These are phyloP conservation scores for Progne subis DNA, from an alignment of 2,113 vertebrate species.

Conservation along the genomic window DNA sequence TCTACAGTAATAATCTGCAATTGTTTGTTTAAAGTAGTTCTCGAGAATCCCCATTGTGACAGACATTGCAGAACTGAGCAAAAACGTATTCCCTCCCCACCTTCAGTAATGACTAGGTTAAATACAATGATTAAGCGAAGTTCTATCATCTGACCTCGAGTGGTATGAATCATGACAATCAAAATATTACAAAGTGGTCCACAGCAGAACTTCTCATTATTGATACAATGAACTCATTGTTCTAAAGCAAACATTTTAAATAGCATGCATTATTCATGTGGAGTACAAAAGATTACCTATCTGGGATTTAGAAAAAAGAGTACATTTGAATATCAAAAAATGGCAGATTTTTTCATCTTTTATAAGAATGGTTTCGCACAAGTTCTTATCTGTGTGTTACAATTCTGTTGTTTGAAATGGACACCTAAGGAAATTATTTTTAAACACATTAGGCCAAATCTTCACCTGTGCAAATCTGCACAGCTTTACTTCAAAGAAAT, in stretches of 20 bases:
- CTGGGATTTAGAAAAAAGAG: background rate
- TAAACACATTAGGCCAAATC: background rate
- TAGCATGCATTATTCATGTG: background rate
- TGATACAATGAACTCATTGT: background rate
- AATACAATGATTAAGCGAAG: background rate
- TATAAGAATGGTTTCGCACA: background rate
- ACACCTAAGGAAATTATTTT: background rate
- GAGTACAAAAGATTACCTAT: background rate
- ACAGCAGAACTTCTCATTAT: background rate
- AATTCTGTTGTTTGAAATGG: background rate
- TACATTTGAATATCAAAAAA: conserved; percentile 4
- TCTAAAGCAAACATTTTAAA: conserved; percentile 44
- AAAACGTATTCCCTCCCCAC: background rate
- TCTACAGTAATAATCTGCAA: background rate
- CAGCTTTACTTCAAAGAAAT: conserved; percentile 6
- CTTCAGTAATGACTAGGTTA: background rate
- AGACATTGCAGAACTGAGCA: background rate
- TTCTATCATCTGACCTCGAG: background rate
- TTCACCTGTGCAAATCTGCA: background rate
- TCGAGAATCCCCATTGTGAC: background rate
- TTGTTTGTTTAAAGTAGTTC: conserved; percentile 1
- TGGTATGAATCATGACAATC: background rate
- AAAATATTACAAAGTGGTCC: background rate
- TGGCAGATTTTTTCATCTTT: background rate
- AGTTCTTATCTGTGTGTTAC: background rate